Evolutionary conservation across 2,797 vertebrate species (phyloP).

Genomic region (Sarcophilus harrisii): DNA sequence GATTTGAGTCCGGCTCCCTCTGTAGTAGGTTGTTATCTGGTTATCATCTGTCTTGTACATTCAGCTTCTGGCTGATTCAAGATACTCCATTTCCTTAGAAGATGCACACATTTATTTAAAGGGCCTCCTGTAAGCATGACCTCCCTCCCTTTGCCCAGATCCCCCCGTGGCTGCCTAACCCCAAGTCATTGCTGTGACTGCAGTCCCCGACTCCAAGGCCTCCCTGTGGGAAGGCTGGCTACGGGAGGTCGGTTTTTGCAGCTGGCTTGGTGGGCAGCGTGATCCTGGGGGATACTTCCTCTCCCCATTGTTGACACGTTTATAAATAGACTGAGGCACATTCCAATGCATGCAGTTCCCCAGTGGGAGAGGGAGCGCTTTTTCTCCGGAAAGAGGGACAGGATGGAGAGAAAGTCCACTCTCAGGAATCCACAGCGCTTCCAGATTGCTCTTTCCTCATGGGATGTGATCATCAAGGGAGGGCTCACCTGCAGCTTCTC

Average conservation of each 20-base stretch:
- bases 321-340: neutral
- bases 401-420: neutral
- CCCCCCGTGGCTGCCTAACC: neutral
- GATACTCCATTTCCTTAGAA: neutral
- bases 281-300: neutral
- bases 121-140: neutral
- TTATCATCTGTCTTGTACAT: neutral
- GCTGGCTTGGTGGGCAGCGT: neutral
- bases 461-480: neutral
- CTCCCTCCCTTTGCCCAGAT: neutral
- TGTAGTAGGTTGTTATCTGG: neutral
- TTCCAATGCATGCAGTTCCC: neutral
- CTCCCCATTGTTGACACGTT: neutral
- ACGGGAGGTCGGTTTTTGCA: neutral
- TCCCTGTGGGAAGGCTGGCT: neutral
- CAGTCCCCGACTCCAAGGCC: neutral
- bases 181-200: neutral
- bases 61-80: neutral
- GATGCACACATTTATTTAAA: neutral
- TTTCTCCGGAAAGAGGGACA: neutral
- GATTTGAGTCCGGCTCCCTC: neutral
- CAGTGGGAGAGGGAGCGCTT: neutral
- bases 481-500: neutral
- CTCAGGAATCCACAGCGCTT: neutral
- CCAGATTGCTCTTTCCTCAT: neutral